Evolutionary conservation across 1,140 invertebrate genomes (phyloP), one percentile per base, ranked within the genome.

Genomic region (Alviniconcha marisindica): DNA sequence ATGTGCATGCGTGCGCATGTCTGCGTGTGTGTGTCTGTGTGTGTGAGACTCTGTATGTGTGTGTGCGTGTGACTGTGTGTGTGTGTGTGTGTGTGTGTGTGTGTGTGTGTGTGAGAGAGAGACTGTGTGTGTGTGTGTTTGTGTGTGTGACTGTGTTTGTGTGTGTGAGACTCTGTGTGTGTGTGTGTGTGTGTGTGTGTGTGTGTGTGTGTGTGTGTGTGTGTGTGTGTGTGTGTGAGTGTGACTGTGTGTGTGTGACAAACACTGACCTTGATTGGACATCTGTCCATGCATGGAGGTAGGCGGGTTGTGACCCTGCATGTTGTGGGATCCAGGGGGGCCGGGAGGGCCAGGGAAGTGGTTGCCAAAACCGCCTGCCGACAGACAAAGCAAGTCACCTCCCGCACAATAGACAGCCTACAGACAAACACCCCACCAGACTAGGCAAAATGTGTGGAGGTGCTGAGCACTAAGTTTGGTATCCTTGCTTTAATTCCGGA

Each of bases 341-440:
- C 31, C 48, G 2, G 77, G 77, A 31, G 48, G 77, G 36, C 24
- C 48, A 28, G 42, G 42, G 48, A 40, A 78, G 21, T 78, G 77
- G 36, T 31, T 31, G 31, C 69, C 31, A 71, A 71, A 71, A 0
- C 69, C 60, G 7, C 60, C 69, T 71, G 69, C 69, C 5, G 36
- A 71, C 3, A 7, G 18, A 71, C 21, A 71, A 33, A n/a, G 31
- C 4, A 66, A 10, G 24, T 66, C 24, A n/a, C 24, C 18, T 48
- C 18, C 5, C 44, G 18, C 5, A 48, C 44, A 48, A 18, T 24
- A 12, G 33, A 40, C 21, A 38, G 40, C 36, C 36, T 71, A 33
- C 66, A 71, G 18, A 66, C 60, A 66, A 1, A 33, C 60, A 31
- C 60, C 31, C 60, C 5, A 5, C 18, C 1, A 66, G 4, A 66